Evolutionary conservation across 1,140 invertebrate species (phyloP).

Genomic region (Diploscapter pachys): DNA sequence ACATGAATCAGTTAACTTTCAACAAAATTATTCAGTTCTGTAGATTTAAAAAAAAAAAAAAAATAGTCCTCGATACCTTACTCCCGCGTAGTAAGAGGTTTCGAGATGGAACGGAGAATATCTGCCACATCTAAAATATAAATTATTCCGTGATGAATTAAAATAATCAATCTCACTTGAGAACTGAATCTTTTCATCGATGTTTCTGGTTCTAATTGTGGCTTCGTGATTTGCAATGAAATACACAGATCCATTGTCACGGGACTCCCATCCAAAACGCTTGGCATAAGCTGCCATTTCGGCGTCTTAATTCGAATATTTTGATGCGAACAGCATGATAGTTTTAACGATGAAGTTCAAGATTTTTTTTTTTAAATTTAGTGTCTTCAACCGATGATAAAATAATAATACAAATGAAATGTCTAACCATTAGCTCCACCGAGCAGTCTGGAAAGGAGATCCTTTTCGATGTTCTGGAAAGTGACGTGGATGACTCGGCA

Average conservation of each 20-base stretch:
- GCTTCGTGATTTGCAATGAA: constrained; percentile 39
- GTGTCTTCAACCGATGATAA: not conserved
- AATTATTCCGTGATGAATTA: no score
- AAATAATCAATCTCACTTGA: no score
- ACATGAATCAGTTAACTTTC: no score
- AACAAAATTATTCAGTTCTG: no score
- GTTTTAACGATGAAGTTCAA: no score
- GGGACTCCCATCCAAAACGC: constrained; percentile 31
- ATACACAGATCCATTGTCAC: constrained; percentile 17
- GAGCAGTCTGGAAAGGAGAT: constrained; percentile 23
- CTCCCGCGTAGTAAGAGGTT: no score
- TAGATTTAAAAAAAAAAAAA: no score
- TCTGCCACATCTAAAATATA: no score
- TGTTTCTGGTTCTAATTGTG: constrained; percentile 39
- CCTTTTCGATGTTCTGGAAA: constrained; percentile 38
- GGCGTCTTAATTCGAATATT: constrained; percentile 15
- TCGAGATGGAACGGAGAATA: no score
- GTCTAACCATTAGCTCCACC: constrained; percentile 27
- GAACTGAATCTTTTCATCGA: constrained; percentile 40
- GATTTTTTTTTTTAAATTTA: constrained; percentile 14
- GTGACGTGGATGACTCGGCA: constrained; percentile 37
- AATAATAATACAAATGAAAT: not conserved
- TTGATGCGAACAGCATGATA: no score
- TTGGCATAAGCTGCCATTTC: constrained; percentile 30
- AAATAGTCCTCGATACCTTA: no score